These are phyloP conservation scores for Scaptomyza flava DNA, from an alignment of 2,888 invertebrate genomes.

Conservation along the genomic window DNA sequence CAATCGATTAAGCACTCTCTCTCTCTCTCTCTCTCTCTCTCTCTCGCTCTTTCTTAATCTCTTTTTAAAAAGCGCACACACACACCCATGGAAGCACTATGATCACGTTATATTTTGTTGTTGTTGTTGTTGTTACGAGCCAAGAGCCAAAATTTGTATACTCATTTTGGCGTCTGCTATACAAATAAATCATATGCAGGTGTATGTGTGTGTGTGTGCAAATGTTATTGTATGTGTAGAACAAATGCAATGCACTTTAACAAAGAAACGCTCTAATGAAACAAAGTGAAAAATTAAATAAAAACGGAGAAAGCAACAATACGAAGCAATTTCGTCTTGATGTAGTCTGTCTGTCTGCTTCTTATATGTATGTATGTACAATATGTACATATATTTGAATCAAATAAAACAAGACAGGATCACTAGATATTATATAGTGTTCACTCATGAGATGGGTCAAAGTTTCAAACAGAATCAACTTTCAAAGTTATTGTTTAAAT, in stretches of 20 bases:
- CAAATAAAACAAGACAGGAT: not conserved
- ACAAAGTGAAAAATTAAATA: constrained; percentile 27
- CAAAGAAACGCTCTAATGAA: constrained; percentile 40
- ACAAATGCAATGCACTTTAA: constrained; percentile 49
- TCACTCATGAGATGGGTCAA: too few relatives aligned
- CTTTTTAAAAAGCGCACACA: not conserved
- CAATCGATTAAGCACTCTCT: constrained; percentile 36
- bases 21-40: constrained; percentile 3
- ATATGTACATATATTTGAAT: not conserved
- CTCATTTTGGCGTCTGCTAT: constrained; percentile 42
- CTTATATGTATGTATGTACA: not conserved
- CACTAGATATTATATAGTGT: too few relatives aligned
- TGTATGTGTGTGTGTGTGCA: not conserved
- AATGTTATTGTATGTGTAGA: constrained; percentile 10
- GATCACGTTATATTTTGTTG: not conserved
- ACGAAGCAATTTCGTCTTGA: too few relatives aligned
- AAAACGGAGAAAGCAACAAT: constrained; percentile 20
- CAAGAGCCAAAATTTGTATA: constrained; percentile 6
- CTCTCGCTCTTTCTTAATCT: not conserved
- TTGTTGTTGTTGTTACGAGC: not conserved
- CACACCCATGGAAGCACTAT: not conserved
- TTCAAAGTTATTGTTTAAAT: too few relatives aligned
- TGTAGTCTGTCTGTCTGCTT: too few relatives aligned
- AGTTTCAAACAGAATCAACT: too few relatives aligned
- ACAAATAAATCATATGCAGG: constrained; percentile 16